phyloP scores from a whole-genome alignment of 2,888 invertebrate species.

The Antheraea yamamai region DNA sequence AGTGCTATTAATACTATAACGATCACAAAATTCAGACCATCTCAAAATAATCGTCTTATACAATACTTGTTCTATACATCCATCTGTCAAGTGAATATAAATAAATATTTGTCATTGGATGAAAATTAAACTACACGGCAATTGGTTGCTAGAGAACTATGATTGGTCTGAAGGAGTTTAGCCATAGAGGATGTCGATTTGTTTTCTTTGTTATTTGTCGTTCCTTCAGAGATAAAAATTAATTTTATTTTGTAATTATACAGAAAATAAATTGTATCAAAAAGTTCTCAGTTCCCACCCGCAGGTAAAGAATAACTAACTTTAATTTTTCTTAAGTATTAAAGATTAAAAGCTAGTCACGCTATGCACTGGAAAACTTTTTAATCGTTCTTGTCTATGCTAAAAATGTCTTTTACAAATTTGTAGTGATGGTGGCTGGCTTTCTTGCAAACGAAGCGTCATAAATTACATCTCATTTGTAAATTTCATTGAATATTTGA shows the following conservation, averaged over 20 bases:
- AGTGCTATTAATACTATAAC: neutral
- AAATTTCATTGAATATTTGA: slow-evolving; percentile 61
- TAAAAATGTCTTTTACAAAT: slow-evolving; percentile 80
- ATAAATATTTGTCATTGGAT: slow-evolving; percentile 24
- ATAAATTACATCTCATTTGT: slow-evolving; percentile 72
- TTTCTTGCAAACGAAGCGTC: slow-evolving; percentile 79
- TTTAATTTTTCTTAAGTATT: neutral
- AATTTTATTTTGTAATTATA: neutral
- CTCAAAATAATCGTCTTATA: slow-evolving; percentile 5
- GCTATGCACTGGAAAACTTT: slow-evolving; percentile 54
- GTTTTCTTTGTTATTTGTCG: slow-evolving; percentile 29
- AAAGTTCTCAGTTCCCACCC: neutral
- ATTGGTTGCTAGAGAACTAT: slow-evolving; percentile 35
- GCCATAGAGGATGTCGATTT: slow-evolving; percentile 40
- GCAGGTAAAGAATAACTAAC: neutral
- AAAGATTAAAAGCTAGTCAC: slow-evolving; percentile 40
- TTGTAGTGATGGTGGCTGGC: slow-evolving; percentile 82
- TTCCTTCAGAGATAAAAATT: slow-evolving; percentile 3
- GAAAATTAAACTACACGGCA: slow-evolving; percentile 23
- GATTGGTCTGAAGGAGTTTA: slow-evolving; percentile 33
- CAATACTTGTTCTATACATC: slow-evolving; percentile 3
- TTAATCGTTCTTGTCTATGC: slow-evolving; percentile 73
- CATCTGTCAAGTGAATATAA: slow-evolving; percentile 12
- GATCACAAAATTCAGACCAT: neutral
- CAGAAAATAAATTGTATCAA: neutral